Evolutionary conservation across 2,797 vertebrate species (phyloP).

Genomic region (Anguilla obscura): DNA sequence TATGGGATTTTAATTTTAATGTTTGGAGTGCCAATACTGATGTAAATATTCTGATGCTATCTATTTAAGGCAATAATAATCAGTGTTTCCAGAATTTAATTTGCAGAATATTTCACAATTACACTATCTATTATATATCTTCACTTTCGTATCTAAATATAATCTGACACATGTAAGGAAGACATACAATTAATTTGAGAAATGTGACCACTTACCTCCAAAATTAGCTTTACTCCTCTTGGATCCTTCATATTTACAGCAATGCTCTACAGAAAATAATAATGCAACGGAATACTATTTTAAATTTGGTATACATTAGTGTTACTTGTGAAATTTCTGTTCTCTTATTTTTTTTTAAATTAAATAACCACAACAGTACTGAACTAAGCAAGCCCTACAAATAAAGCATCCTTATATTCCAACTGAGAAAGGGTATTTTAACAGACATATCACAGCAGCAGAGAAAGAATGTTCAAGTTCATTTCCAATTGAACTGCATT

Average conservation of each 20-base stretch:
- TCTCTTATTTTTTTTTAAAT: background rate
- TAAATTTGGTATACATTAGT: background rate
- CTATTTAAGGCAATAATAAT: background rate
- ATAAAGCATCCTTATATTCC: background rate
- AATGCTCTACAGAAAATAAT: constrained; percentile 72
- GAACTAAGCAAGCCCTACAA: background rate
- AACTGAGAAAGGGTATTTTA: background rate
- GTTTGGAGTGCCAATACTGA: too few species aligned
- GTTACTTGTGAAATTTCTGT: background rate
- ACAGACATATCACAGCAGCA: background rate
- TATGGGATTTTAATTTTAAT: too few species aligned
- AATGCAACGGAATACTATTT: background rate
- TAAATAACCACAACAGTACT: background rate
- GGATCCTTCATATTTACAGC: constrained; percentile 87
- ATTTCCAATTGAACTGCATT: constrained; percentile 17
- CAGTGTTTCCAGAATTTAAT: background rate
- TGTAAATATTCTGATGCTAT: too few species aligned
- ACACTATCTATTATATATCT: background rate
- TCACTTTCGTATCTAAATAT: background rate
- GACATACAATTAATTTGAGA: background rate
- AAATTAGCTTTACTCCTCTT: constrained; percentile 75
- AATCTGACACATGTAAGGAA: too few species aligned
- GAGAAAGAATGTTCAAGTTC: background rate
- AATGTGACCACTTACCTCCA: constrained; percentile 73
- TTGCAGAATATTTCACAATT: background rate